Evolutionary conservation across 2,113 vertebrate genomes (phyloP), one percentile per base, ranked within the genome.

Genomic region (Tachycineta bicolor): DNA sequence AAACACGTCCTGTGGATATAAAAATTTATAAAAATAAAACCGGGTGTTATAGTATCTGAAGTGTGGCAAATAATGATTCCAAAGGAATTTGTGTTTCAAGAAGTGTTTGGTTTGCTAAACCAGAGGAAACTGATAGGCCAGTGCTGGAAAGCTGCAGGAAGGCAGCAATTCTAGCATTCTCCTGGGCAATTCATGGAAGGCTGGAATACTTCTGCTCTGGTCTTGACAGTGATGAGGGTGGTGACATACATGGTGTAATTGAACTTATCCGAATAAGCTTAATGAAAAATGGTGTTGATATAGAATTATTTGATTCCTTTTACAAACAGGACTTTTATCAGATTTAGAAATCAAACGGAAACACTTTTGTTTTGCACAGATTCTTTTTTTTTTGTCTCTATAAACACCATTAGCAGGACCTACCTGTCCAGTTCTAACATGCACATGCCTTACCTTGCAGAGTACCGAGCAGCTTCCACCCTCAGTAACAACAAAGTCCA

Each of bases 91-190:
- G 49, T 80, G 41, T 89, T 83, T 93, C 47, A 19, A 60, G 58
- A 62, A 92, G 37, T 6, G 6, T 90, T 95, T 71, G 37, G 34
- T 93, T 92, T 94, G 76, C 88, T 75, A 87, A 80, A 83, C 49
- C 80, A 78, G 65, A 89, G 89, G 60, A 90, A 94, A 43, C 20
- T 58, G 81, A 91, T 79, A 87, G 84, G 80, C 9, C 41, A 79
- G 23, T 58, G 28, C 33, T 83, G 64, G 89, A 67, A 91, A 90
- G 52, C 33, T 65, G 50, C 46, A 85, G 73, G 84, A 94, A 94
- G 63, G 52, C 33, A 90, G 21, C 22, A 55, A 63, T 28, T 55
- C 23, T 55, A 23, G 64, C n/a, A 87, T 31, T n/a, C 49, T 52
- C 4, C 3, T 9, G 50, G 28, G 29, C 12, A 85, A n/a, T 50